A percentile compares a stretch with the other conserved stretches of the same genome.
Evolutionary conservation across 2,113 vertebrate species (phyloP).

Genomic region (Azemiops feae): DNA sequence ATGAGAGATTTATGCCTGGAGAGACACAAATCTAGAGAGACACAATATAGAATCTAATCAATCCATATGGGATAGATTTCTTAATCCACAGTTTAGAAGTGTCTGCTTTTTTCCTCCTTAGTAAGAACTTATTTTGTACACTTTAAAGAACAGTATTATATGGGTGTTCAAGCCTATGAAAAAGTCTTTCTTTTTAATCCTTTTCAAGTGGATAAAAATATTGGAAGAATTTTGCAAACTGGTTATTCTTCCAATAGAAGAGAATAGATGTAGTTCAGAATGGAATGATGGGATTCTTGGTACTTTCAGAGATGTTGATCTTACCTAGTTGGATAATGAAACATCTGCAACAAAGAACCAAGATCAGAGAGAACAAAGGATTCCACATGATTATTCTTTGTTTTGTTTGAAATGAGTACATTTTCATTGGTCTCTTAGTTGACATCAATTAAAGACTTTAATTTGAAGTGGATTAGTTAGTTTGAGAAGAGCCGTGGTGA

Average conservation of each 20-base stretch:
- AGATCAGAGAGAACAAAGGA: neutral
- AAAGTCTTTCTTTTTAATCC: neutral
- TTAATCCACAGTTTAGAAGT: neutral
- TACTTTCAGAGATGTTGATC: neutral
- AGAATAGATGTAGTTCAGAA: neutral
- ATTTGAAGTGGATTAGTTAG: neutral
- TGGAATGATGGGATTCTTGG: neutral
- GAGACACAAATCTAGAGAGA: neutral
- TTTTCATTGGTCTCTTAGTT: neutral
- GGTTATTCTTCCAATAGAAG: neutral
- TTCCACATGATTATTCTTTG: neutral
- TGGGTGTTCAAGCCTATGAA: neutral
- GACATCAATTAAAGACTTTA: neutral
- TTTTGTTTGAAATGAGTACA: neutral
- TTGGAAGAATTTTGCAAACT: neutral
- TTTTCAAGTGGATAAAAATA: neutral
- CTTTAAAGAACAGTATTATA: neutral
- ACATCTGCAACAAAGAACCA: neutral
- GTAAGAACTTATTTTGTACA: neutral
- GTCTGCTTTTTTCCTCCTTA: neutral
- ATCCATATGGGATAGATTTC: neutral
- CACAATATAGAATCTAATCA: neutral
- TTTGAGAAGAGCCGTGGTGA: no score
- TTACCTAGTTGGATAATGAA: neutral
- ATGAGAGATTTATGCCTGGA: neutral